Evolutionary conservation across 2,113 vertebrate species (phyloP).

Genomic region (Protobothrops mucrosquamatus): DNA sequence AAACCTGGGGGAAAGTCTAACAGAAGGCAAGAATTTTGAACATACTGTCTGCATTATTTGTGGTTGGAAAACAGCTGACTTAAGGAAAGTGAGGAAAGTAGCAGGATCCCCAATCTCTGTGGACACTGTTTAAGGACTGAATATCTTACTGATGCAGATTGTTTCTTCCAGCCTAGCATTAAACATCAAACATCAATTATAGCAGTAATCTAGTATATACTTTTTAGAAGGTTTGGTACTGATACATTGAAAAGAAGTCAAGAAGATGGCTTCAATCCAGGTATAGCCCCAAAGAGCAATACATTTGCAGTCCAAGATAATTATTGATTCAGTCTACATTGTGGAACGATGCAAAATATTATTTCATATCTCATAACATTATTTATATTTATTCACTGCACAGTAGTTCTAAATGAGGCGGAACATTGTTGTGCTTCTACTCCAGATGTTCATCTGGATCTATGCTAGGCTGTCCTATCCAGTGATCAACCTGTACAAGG

Average conservation of each 20-base stretch:
- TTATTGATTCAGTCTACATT: background rate
- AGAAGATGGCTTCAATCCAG: background rate
- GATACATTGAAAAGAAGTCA: background rate
- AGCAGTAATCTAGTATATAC: background rate
- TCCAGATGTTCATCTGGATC: background rate
- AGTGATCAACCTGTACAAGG: background rate
- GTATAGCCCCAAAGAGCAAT: background rate
- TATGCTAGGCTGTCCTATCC: background rate
- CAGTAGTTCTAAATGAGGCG: background rate
- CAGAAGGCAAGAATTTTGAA: background rate
- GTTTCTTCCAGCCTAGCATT: background rate
- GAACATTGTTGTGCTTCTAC: background rate
- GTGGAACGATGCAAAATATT: background rate
- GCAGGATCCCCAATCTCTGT: background rate
- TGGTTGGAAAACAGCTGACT: background rate
- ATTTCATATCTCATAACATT: background rate
- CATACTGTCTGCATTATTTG: background rate
- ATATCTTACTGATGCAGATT: background rate
- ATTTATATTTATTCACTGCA: background rate
- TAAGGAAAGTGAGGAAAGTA: background rate
- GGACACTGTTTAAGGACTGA: background rate
- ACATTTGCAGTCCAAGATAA: background rate
- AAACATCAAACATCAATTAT: background rate
- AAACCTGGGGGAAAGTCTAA: background rate
- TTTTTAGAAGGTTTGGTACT: background rate